Evolutionary conservation across 2,113 vertebrate genomes (phyloP).

Genomic region (Ramphastos sulfuratus): DNA sequence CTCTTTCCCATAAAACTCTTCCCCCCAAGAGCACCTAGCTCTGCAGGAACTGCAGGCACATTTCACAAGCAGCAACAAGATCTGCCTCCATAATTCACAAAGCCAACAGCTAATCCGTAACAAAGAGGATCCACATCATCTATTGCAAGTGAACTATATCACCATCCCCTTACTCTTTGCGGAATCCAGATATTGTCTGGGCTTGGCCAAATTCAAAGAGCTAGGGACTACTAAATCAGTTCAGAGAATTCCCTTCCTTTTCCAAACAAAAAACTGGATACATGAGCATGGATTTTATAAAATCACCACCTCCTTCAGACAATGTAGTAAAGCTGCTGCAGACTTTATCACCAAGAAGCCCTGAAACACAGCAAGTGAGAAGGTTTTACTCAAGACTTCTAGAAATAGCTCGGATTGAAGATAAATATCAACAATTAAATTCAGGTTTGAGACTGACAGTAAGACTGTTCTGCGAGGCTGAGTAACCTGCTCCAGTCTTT

Average conservation of each 20-base stretch:
- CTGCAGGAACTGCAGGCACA: neutral
- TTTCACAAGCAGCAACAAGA: neutral
- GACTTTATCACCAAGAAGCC: neutral
- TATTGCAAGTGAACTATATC: neutral
- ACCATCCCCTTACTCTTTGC: neutral
- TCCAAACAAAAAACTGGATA: neutral
- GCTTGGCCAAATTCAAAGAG: neutral
- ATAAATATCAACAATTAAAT: neutral
- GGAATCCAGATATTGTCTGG: neutral
- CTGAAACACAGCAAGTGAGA: neutral
- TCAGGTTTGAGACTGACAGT: neutral
- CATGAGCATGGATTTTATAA: neutral
- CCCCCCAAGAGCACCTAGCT: neutral
- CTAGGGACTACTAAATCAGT: neutral
- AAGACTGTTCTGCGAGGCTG: neutral
- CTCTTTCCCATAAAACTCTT: neutral
- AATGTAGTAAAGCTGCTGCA: neutral
- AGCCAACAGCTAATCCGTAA: neutral
- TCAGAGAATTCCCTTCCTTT: neutral
- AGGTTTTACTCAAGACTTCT: neutral
- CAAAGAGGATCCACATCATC: neutral
- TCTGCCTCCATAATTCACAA: neutral
- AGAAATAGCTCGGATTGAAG: conserved; percentile 21
- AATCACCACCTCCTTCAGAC: neutral
- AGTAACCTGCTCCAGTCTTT: neutral